These are phyloP conservation scores for Yponomeuta evonymella DNA, from an alignment of 2,888 invertebrate genomes.

Conservation along the genomic window DNA sequence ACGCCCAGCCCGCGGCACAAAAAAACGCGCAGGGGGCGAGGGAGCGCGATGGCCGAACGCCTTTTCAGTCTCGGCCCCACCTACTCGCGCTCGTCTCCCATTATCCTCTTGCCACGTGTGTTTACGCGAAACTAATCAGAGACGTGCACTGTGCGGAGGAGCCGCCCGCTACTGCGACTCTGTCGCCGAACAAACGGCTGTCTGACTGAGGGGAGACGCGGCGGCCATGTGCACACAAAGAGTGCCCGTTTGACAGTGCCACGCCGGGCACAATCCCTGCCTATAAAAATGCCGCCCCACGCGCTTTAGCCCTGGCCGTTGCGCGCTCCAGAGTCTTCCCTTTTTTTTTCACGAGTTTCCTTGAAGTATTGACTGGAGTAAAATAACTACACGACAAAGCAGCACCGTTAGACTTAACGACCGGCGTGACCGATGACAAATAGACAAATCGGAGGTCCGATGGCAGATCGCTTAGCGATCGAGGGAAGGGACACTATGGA, in stretches of 20 bases:
- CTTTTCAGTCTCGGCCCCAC: constrained; percentile 48
- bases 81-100: constrained; percentile 52
- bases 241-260: constrained; percentile 69
- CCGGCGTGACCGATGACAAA: not conserved
- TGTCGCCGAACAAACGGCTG: constrained; percentile 10
- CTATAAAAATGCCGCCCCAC: constrained; percentile 68
- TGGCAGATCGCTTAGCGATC: constrained; percentile 54
- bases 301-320: constrained; percentile 54
- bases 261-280: constrained; percentile 58
- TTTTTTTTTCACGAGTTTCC: constrained; percentile 11
- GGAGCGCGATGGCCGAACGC: constrained; percentile 38
- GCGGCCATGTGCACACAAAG: constrained; percentile 62
- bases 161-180: constrained; percentile 5
- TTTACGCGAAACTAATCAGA: constrained; percentile 25
- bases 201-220: constrained; percentile 38
- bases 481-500: constrained; percentile 34
- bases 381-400: constrained; percentile 14
- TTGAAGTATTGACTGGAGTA: not conserved
- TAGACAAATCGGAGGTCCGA: constrained; percentile 18
- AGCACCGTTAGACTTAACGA: not conserved
- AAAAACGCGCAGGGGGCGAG: constrained; percentile 68
- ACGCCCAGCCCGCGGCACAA: constrained; percentile 65
- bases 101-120: constrained; percentile 71
- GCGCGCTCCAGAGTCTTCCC: constrained; percentile 31
- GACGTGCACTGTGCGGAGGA: constrained; percentile 11